Percentiles rank a stretch among this genome's conserved stretches.
phyloP scores from a whole-genome alignment of 2,888 invertebrate species.

The Crossocerus cetratus region DNA sequence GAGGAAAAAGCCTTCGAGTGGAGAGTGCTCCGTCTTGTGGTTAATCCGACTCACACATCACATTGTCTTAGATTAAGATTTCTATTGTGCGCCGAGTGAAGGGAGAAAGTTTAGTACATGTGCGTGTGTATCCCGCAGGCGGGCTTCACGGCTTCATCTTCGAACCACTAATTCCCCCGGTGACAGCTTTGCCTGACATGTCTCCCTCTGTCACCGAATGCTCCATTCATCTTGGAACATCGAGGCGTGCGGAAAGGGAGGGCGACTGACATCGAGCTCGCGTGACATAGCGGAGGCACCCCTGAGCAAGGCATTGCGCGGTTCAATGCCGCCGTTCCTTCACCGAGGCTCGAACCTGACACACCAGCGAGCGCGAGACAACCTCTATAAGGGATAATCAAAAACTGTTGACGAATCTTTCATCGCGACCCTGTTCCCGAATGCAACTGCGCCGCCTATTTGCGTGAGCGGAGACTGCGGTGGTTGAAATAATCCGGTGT shows the following conservation, averaged over 20 bases:
- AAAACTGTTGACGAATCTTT: background rate
- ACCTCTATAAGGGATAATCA: too few relatives aligned
- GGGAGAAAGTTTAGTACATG: too few relatives aligned
- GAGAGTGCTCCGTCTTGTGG: too few relatives aligned
- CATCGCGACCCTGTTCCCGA: slow-evolving; percentile 2
- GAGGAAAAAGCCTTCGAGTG: too few relatives aligned
- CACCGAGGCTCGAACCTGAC: too few relatives aligned
- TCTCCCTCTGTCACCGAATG: slow-evolving; percentile 33
- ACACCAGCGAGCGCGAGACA: too few relatives aligned
- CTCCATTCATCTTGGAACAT: slow-evolving; percentile 43
- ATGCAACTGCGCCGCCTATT: background rate
- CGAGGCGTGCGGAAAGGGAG: slow-evolving; percentile 40
- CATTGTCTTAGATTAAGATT: too few relatives aligned
- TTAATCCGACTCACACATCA: too few relatives aligned
- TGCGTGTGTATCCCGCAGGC: too few relatives aligned
- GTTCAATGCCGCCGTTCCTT: background rate
- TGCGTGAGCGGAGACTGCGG: background rate
- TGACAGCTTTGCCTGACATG: background rate
- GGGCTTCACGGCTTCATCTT: too few relatives aligned
- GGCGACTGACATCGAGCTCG: slow-evolving; percentile 20
- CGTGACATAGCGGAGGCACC: background rate
- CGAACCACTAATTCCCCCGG: background rate
- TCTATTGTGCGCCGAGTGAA: too few relatives aligned
- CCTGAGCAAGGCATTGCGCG: background rate
- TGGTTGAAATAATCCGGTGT: slow-evolving; percentile 27